Percentiles rank a stretch among this genome's conserved stretches.
Conservation (phyloP, 2,113 vertebrate genomes). For the Tautogolabrus adspersus region DNA sequence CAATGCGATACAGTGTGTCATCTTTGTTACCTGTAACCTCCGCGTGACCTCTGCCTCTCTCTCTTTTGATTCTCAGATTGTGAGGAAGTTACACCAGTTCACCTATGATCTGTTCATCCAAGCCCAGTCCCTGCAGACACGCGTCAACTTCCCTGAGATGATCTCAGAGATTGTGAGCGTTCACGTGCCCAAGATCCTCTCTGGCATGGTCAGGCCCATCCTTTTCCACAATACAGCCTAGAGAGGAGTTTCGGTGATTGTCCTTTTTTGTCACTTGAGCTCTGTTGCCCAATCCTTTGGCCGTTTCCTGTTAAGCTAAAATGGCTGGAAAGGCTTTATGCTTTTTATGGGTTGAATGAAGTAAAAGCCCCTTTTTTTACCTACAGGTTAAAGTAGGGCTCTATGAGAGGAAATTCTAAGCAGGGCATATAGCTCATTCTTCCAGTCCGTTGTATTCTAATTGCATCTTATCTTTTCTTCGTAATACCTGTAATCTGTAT, state of each 20-base stretch:
- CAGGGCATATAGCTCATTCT: slow-evolving; percentile 51
- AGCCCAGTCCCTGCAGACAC: slow-evolving; percentile 88
- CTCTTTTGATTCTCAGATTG: slow-evolving; percentile 82
- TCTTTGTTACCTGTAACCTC: slow-evolving; percentile 3
- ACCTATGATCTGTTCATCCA: slow-evolving; percentile 95
- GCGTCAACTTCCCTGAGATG: slow-evolving; percentile 96
- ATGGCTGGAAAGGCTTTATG: neutral
- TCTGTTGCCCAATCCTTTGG: neutral
- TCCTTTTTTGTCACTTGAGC: neutral
- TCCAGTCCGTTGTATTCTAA: slow-evolving; percentile 57
- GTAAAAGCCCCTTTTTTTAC: neutral
- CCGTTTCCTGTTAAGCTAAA: slow-evolving; percentile 11
- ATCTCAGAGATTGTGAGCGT: slow-evolving; percentile 97
- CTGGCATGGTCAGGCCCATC: slow-evolving; percentile 95
- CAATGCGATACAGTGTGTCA: neutral
- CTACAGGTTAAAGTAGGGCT: slow-evolving; percentile 12
- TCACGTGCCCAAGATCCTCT: slow-evolving; percentile 97
- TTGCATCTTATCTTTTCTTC: slow-evolving; percentile 51
- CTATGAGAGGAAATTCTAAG: slow-evolving; percentile 8
- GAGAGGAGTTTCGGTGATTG: neutral
- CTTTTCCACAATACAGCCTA: slow-evolving; percentile 89
- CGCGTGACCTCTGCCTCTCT: slow-evolving; percentile 5
- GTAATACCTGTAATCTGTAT: slow-evolving; percentile 50
- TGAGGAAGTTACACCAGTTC: slow-evolving; percentile 95
- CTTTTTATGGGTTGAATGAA: slow-evolving; percentile 26